These are phyloP conservation scores for Lagria hirta DNA, from an alignment of 2,888 invertebrate species.

Conservation along the genomic window DNA sequence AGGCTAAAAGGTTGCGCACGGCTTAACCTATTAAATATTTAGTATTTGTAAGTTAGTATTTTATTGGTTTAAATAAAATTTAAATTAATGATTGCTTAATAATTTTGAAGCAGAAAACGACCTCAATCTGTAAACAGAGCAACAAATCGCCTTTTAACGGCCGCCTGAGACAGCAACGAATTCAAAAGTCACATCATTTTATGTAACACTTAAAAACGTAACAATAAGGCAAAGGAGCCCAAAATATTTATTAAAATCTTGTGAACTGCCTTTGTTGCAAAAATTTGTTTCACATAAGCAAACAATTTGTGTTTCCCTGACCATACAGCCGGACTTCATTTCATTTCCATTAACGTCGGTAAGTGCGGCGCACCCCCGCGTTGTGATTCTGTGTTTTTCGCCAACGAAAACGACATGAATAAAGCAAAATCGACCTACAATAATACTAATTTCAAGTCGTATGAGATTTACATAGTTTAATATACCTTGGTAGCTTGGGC, in stretches of 20 bases:
- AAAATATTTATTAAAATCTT: too few relatives aligned
- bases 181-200: too few relatives aligned
- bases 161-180: too few relatives aligned
- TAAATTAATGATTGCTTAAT: too few relatives aligned
- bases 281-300: constrained; percentile 19
- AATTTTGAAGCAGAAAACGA: too few relatives aligned
- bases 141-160: too few relatives aligned
- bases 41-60: not conserved
- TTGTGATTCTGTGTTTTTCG: constrained; percentile 17
- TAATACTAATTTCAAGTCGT: too few relatives aligned
- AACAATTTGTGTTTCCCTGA: constrained; percentile 2
- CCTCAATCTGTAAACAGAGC: too few relatives aligned
- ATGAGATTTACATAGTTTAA: constrained; percentile 2
- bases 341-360: constrained; percentile 26
- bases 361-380: constrained; percentile 31
- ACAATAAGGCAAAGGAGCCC: too few relatives aligned
- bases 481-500: constrained; percentile 25
- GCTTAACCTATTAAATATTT: constrained; percentile 51
- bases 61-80: constrained; percentile 1
- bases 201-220: too few relatives aligned
- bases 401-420: constrained; percentile 25
- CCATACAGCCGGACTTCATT: constrained; percentile 32
- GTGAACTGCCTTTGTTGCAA: constrained; percentile 15
- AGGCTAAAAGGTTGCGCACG: constrained; percentile 89
- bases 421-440: constrained; percentile 31